Percentiles rank a stretch among this genome's conserved stretches.
Conservation (phyloP, 1,140 invertebrate species). For the Antheraea pernyi region DNA sequence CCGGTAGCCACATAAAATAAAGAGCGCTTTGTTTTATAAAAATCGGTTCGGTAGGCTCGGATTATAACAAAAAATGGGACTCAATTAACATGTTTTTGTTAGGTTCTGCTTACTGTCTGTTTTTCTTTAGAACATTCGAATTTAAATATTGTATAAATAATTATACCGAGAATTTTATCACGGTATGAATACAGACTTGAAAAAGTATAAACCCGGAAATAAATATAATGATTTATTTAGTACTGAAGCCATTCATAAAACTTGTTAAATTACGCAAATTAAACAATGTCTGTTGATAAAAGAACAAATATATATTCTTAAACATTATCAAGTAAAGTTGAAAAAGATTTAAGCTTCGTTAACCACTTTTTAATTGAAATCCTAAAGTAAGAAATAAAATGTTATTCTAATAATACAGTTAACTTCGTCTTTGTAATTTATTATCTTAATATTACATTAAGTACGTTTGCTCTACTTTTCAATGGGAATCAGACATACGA, state of each 20-base stretch:
- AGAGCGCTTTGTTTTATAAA: conserved; percentile 1
- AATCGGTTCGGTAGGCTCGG: background rate
- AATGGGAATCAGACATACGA: no score
- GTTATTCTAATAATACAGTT: background rate
- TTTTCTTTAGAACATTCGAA: background rate
- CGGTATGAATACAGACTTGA: background rate
- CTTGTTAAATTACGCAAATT: no score
- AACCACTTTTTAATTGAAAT: background rate
- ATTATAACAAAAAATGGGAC: conserved; percentile 1
- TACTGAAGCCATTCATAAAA: no score
- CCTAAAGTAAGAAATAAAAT: background rate
- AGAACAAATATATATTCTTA: no score
- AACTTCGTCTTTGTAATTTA: background rate
- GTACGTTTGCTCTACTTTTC: no score
- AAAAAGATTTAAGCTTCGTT: background rate
- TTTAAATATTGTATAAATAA: conserved; percentile 2
- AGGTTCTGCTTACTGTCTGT: background rate
- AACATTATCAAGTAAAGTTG: background rate
- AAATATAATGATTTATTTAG: no score
- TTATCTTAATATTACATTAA: no score
- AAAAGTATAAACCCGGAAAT: background rate
- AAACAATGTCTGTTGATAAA: no score
- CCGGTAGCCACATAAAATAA: background rate
- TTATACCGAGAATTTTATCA: background rate
- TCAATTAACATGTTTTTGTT: conserved; percentile 3